A percentile compares a stretch with the other conserved stretches of the same genome.
Evolutionary conservation across 2,888 invertebrate species (phyloP).

Genomic region (Steinernema hermaphroditum): DNA sequence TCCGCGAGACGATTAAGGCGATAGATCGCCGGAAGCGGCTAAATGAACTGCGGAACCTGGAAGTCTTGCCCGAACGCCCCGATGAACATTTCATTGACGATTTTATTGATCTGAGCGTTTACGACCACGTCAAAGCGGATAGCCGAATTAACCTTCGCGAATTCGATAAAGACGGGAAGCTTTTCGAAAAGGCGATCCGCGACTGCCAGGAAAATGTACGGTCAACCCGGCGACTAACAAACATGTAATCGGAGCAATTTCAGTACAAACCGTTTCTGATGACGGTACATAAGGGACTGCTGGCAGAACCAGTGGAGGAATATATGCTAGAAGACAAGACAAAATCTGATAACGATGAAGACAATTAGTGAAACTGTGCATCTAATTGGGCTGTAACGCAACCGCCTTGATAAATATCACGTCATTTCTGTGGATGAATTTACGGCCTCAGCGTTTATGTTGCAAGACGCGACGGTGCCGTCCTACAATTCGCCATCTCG

Average conservation of each 20-base stretch:
- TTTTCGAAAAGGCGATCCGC: slow-evolving; percentile 1
- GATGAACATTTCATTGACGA: slow-evolving; percentile 16
- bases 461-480: no score
- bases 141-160: background rate
- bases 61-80: background rate
- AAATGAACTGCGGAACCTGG: background rate
- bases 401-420: no score
- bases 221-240: no score
- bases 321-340: no score
- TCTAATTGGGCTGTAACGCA: no score
- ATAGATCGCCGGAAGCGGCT: slow-evolving; percentile 17
- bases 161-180: slow-evolving; percentile 20
- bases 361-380: no score
- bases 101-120: slow-evolving; percentile 1
- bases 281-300: background rate
- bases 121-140: background rate
- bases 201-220: background rate
- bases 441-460: no score
- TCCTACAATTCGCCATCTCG: no score
- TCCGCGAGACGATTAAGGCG: slow-evolving; percentile 1
- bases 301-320: no score
- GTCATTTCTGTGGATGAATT: no score
- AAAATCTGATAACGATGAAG: no score
- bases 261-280: slow-evolving; percentile 8
- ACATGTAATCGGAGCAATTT: background rate